These are phyloP conservation scores for Drosophila dives DNA, from an alignment of 2,888 invertebrate genomes.

Conservation along the genomic window DNA sequence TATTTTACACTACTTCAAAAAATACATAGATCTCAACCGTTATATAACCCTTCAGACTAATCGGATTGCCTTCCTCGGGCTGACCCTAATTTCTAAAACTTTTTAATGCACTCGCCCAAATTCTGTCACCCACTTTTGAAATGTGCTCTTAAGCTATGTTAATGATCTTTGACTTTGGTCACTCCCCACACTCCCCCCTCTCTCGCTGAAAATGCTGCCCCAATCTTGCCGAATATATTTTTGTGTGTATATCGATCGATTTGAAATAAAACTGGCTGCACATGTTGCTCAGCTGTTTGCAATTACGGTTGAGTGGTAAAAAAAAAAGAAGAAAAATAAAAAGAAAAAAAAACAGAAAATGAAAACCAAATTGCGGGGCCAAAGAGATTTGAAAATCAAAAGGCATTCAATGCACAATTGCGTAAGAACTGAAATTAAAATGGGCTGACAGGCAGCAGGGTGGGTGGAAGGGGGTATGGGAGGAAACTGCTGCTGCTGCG, in stretches of 20 bases:
- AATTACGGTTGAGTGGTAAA: slow-evolving; percentile 59
- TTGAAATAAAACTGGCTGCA: slow-evolving; percentile 48
- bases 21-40: neutral
- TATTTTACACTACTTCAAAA: too few species aligned
- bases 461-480: neutral
- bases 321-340: neutral
- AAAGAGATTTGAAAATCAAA: slow-evolving; percentile 60
- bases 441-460: slow-evolving; percentile 1
- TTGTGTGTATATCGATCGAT: slow-evolving; percentile 33
- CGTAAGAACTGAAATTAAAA: slow-evolving; percentile 47
- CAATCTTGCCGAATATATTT: slow-evolving; percentile 23
- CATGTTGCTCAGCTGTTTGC: slow-evolving; percentile 77
- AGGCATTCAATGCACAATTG: slow-evolving; percentile 62
- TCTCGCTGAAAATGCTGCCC: slow-evolving; percentile 3
- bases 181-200: neutral
- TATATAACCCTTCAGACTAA: neutral
- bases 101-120: neutral
- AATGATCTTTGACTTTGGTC: slow-evolving; percentile 42
- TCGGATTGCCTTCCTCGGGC: slow-evolving; percentile 1
- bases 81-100: slow-evolving; percentile 15
- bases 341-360: neutral
- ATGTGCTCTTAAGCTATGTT: slow-evolving; percentile 17
- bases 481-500: neutral
- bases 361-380: slow-evolving; percentile 30
- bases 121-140: neutral